Conservation (phyloP, 2,113 vertebrate species). For the Ochotona princeps region DNA sequence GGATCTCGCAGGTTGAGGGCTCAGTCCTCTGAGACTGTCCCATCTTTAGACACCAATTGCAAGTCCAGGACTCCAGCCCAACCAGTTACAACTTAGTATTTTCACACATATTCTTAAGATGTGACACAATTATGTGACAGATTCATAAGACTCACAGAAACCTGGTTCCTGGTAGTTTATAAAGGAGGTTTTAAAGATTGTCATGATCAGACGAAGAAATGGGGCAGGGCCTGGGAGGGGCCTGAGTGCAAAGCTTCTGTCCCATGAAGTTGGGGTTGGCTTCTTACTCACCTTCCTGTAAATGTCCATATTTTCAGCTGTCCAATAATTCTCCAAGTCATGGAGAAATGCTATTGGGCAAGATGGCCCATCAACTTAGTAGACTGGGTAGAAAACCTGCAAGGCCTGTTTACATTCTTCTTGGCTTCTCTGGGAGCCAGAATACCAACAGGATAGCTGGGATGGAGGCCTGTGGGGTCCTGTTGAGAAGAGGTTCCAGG, state of each 20-base stretch:
- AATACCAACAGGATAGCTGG: too few species aligned
- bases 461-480: too few species aligned
- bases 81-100: neutral
- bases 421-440: neutral
- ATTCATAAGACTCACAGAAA: neutral
- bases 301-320: neutral
- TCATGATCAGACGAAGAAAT: neutral
- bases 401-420: neutral
- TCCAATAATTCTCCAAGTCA: neutral
- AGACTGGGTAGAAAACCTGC: neutral
- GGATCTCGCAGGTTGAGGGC: neutral
- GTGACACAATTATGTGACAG: neutral
- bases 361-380: neutral
- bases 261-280: neutral
- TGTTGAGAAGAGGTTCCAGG: too few species aligned
- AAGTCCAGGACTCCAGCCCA: neutral
- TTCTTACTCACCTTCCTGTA: neutral
- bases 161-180: neutral
- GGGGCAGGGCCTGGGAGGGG: neutral
- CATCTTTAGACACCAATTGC: too few species aligned
- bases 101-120: neutral
- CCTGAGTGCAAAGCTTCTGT: neutral
- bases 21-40: neutral
- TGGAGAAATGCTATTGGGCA: neutral
- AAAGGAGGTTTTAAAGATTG: neutral